phyloP scores from a whole-genome alignment of 2,888 invertebrate species.

The Uropetala carovei region DNA sequence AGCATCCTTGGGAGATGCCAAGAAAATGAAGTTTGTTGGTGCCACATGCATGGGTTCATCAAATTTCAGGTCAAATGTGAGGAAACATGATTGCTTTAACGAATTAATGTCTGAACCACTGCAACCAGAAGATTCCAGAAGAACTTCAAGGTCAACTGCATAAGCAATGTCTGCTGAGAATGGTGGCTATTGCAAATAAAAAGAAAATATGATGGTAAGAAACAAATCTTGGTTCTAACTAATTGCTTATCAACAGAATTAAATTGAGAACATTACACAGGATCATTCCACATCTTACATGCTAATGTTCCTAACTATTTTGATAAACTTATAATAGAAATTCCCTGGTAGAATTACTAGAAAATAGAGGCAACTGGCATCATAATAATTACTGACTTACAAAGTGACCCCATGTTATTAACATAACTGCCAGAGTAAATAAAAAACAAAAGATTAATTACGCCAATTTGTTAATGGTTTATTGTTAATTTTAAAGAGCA shows the following conservation, averaged over 20 bases:
- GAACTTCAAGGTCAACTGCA: slow-evolving; percentile 42
- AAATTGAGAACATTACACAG: not conserved
- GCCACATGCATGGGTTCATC: slow-evolving; percentile 66
- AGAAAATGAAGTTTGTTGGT: slow-evolving; percentile 84
- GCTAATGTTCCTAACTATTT: no score
- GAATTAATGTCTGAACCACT: slow-evolving; percentile 22
- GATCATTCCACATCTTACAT: not conserved
- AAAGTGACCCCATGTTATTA: no score
- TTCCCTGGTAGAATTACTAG: no score
- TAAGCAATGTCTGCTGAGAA: slow-evolving; percentile 66
- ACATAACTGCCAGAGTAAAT: no score
- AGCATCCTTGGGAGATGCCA: slow-evolving; percentile 77
- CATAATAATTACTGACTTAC: no score
- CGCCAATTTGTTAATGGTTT: no score
- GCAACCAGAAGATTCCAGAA: slow-evolving; percentile 47
- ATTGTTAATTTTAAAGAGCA: no score
- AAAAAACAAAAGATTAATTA: no score
- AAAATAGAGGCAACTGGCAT: no score
- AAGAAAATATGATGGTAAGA: slow-evolving; percentile 70
- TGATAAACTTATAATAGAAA: no score
- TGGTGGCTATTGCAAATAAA: slow-evolving; percentile 13
- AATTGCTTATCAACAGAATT: not conserved
- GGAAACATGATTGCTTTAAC: slow-evolving; percentile 66
- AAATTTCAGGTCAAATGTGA: slow-evolving; percentile 65
- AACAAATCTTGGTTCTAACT: no score